Percentiles rank a stretch among this genome's conserved stretches.
phyloP scores from a whole-genome alignment of 2,113 vertebrate species.

The Argyrosomus japonicus region DNA sequence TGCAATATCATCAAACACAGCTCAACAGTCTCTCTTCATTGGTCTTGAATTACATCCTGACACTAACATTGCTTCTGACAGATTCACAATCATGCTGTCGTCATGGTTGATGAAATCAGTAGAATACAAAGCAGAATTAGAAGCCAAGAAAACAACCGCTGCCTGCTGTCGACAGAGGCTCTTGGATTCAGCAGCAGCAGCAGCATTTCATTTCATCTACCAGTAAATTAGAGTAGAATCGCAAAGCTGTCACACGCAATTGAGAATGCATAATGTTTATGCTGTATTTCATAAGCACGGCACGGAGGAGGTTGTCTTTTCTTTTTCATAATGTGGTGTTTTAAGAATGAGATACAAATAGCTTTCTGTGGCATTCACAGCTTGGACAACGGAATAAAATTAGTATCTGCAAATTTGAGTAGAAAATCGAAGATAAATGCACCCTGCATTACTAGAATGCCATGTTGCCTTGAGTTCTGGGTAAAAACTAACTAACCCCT shows the following conservation, averaged over 20 bases:
- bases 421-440: not conserved
- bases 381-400: not conserved
- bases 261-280: slow-evolving; percentile 12
- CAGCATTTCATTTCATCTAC: slow-evolving; percentile 44
- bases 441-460: not conserved
- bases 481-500: not conserved
- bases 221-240: slow-evolving; percentile 3
- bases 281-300: slow-evolving; percentile 12
- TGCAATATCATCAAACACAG: slow-evolving; percentile 35
- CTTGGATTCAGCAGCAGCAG: not conserved
- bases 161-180: not conserved
- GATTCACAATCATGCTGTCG: slow-evolving; percentile 56
- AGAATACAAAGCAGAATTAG: slow-evolving; percentile 31
- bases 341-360: not conserved
- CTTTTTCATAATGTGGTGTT: not conserved
- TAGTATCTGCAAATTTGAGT: not conserved
- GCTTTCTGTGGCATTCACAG: not conserved
- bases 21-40: slow-evolving; percentile 32
- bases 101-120: slow-evolving; percentile 57
- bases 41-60: slow-evolving; percentile 51
- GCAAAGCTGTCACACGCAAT: slow-evolving; percentile 2
- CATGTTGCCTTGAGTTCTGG: not conserved
- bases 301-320: not conserved
- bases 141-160: slow-evolving; percentile 18
- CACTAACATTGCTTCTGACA: slow-evolving; percentile 29